phyloP scores from a whole-genome alignment of 2,888 invertebrate genomes.

The Halictus ligatus region DNA sequence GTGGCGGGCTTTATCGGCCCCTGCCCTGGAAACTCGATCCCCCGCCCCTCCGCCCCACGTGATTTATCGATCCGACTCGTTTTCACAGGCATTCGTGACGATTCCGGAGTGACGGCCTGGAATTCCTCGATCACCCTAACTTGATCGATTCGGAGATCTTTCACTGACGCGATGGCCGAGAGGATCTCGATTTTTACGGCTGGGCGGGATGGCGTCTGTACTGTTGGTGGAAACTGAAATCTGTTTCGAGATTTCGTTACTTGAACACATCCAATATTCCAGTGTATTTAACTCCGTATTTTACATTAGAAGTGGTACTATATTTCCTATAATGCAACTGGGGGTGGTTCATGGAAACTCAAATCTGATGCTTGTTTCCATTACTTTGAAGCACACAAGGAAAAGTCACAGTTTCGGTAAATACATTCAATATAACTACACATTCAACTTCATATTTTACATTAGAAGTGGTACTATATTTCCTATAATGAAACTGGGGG shows the following conservation, averaged over 20 bases:
- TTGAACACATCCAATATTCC: too few species aligned
- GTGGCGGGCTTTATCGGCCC: slow-evolving; percentile 62
- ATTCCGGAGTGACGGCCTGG: background rate
- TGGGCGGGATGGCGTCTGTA: too few species aligned
- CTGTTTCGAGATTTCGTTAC: background rate
- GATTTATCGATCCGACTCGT: slow-evolving; percentile 57
- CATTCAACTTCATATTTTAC: too few species aligned
- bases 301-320: too few species aligned
- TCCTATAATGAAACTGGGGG: too few species aligned
- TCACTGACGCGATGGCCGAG: background rate
- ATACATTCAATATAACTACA: too few species aligned
- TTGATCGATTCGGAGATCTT: background rate
- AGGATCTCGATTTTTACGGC: background rate
- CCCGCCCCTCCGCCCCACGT: slow-evolving; percentile 15
- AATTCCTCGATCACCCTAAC: background rate
- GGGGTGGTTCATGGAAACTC: background rate
- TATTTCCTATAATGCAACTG: too few species aligned
- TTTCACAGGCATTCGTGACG: slow-evolving; percentile 14
- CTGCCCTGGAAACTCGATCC: slow-evolving; percentile 52
- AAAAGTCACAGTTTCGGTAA: too few species aligned
- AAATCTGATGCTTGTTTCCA: background rate
- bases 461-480: too few species aligned
- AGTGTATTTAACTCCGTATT: too few species aligned
- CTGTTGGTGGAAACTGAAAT: background rate
- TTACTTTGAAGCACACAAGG: too few species aligned